These are phyloP conservation scores for Stegastes partitus DNA, from an alignment of 2,113 vertebrate species.

Conservation along the genomic window DNA sequence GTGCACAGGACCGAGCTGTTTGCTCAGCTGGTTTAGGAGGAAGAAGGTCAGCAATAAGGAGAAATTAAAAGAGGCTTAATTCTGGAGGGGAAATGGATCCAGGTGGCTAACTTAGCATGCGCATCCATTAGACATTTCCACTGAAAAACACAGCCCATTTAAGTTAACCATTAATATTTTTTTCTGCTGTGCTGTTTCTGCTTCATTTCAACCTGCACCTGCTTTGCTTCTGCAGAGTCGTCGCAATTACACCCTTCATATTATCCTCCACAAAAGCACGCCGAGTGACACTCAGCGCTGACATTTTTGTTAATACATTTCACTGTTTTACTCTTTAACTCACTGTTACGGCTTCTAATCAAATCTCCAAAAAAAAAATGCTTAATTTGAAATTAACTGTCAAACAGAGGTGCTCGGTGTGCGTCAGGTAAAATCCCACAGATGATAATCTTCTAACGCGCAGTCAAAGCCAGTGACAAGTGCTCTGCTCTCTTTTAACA, in stretches of 20 bases:
- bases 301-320: not conserved
- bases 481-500: not conserved
- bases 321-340: not conserved
- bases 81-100: conserved; percentile 41
- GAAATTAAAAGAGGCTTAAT: conserved; percentile 39
- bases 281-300: too few relatives aligned
- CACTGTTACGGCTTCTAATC: not conserved
- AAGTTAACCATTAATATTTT: conserved; percentile 35
- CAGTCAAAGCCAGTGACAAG: conserved; percentile 11
- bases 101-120: conserved; percentile 43
- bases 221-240: conserved; percentile 32
- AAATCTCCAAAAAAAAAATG: not conserved
- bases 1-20: not conserved
- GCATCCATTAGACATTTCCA: conserved; percentile 45
- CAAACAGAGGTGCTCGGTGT: not conserved
- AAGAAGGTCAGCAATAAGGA: conserved; percentile 25
- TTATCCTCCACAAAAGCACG: not conserved
- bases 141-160: conserved; percentile 39
- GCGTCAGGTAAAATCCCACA: not conserved
- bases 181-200: conserved; percentile 37
- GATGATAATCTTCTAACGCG: not conserved
- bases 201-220: conserved; percentile 39
- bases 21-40: conserved; percentile 34
- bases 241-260: conserved; percentile 2
- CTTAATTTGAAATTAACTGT: not conserved